Evolutionary conservation across 2,113 vertebrate species (phyloP).

Genomic region (Pyrgilauda ruficollis): DNA sequence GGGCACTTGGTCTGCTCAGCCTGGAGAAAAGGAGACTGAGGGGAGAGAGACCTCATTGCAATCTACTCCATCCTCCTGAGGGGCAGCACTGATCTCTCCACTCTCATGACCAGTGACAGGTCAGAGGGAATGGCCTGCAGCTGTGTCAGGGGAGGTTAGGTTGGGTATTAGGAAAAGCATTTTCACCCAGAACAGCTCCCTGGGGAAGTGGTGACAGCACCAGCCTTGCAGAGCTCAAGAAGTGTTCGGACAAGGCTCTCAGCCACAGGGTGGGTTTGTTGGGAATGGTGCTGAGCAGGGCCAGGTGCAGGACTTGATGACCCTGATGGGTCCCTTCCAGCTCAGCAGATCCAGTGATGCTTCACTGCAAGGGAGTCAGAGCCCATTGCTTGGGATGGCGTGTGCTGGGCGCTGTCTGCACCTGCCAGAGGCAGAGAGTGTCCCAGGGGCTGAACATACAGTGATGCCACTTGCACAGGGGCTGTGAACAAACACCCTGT

Average conservation of each 20-base stretch:
- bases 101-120: neutral
- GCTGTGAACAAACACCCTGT: neutral
- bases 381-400: rapidly evolving
- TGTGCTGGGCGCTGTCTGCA: neutral
- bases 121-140: neutral
- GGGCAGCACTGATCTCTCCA: neutral
- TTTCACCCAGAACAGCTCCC: neutral
- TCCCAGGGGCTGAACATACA: neutral
- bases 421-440: neutral
- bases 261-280: neutral
- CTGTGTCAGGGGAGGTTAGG: neutral
- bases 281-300: neutral
- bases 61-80: neutral
- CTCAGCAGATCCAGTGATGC: neutral
- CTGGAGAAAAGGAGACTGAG: neutral
- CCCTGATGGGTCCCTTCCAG: neutral
- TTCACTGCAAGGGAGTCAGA: neutral
- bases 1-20: neutral
- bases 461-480: neutral
- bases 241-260: neutral
- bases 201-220: neutral
- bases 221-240: neutral
- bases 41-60: neutral
- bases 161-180: neutral
- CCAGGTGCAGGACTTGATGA: neutral